Evolutionary conservation across 2,113 vertebrate species (phyloP), one percentile per base, ranked within the genome.

Genomic region (Rynchops niger): DNA sequence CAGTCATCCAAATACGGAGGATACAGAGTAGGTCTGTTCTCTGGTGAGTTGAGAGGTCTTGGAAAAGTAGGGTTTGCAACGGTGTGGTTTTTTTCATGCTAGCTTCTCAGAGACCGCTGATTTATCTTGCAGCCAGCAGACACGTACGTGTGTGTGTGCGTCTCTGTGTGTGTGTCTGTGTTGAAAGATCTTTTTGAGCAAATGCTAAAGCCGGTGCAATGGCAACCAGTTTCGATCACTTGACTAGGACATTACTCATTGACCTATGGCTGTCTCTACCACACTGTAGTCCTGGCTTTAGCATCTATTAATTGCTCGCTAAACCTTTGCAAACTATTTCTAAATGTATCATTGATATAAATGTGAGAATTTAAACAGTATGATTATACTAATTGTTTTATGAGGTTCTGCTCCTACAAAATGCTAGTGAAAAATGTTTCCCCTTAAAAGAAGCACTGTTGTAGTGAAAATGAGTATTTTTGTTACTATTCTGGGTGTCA

Each of bases 1-100:
- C 95, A 96, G 87, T 95, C 96, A 97, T 97, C 96, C 97, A 95
- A 97, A 87, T 93, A 94, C 58, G 93, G 95, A 95, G 96, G 92
- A 94, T 95, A 77, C 78, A 90, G 96, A 96, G 86, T 90, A 97
- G 95, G 95, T 98, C 96, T 97, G 96, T 97, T 97, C 95, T 93
- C 86, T 94, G 95, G 84, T 91, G 96, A 97, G 95, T 96, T 93
- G 95, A 98, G 94, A 95, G 92, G 96, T 97, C 94, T 94, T 93
- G 85, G 83, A 90, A 94, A 95, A 95, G 90, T 82, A 96, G 76
- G 82, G 82, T 94, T 96, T 96, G 92, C 95, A 78, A 40, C 92
- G 77, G 50, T 15, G 12, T 88, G 29, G 21, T 22, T 58, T 34
- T 83, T 93, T 92, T 90, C 73, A 8, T 80, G 85, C 82, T 94